Base-by-base conservation (phyloP, 2,113 vertebrate genomes). In the Marcusenius ussheri region DNA sequence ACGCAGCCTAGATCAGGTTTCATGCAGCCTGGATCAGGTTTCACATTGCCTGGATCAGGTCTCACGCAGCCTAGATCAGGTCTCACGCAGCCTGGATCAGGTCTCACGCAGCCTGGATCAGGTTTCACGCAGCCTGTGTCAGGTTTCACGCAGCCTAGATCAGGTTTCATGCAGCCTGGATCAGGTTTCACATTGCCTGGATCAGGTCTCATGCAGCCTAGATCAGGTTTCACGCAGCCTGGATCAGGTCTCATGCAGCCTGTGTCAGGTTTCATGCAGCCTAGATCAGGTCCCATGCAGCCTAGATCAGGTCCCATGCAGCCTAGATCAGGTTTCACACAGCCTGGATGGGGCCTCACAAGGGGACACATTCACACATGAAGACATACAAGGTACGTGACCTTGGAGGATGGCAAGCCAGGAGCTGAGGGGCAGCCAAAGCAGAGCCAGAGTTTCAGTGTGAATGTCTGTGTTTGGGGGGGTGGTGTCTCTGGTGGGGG, bases 351-450 rank as follows among this genome's bases (percentile, higher is more conserved):
- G 24, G 66, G 8, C 24, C 77, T 80, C 90, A 35, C 42, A 87
- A 8, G 89, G 47, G 49, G 24, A 87, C 89, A 91, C 66, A 91
- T 83, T n/a, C 24, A 3, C 62, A 27, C 62, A 66, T 46, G 21
- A 47, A 46, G 45, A 86, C 47, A 47, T 66, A 27, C 46, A 10
- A 85, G 5, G 45, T 49, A 50, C 19, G 10, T 10, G 11, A 86
- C 84, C 47, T n/a, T n/a, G 84, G 84, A 51, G 84, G n/a, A 39
- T 46, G 80, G 39, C 35, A 83, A 17, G 39, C 42, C 35, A 21
- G 39, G 39, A 45, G 3, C 84, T 13, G 84, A 47, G 42, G 24
- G 45, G n/a, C 9, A 27, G 24, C 47, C 47, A 50, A 47, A 49
- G 10, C 45, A 86, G 2, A 17, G 84, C 24, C 46, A n/a, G 45